phyloP scores from a whole-genome alignment of 92 coral and sea anemone species.

The Chrysogorgia sp. region DNA sequence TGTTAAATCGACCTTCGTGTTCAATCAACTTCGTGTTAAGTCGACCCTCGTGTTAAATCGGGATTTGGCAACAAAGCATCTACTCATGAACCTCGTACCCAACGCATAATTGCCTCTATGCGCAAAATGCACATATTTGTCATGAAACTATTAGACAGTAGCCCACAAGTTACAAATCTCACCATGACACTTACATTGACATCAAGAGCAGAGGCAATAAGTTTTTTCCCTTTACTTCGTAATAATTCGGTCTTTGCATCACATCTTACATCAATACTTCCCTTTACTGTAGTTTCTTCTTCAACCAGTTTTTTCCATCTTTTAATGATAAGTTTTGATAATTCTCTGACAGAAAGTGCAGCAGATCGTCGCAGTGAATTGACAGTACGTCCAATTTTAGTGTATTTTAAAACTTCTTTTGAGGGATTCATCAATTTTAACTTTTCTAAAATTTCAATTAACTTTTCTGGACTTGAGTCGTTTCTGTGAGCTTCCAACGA shows the following conservation, averaged over 20 bases:
- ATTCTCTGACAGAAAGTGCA: constrained; percentile 55
- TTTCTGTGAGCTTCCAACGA: constrained; percentile 59
- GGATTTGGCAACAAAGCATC: no score
- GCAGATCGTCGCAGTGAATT: constrained; percentile 60
- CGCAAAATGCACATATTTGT: background rate
- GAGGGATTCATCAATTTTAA: constrained; percentile 69
- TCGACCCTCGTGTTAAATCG: no score
- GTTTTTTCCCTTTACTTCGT: constrained; percentile 66
- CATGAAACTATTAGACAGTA: background rate
- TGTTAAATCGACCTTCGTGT: no score
- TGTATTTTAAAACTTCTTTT: constrained; percentile 64
- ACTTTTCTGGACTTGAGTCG: constrained; percentile 39
- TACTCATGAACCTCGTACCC: no score
- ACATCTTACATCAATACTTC: constrained; percentile 74
- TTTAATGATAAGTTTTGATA: constrained; percentile 68
- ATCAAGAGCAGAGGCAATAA: constrained; percentile 64
- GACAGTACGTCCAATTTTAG: constrained; percentile 76
- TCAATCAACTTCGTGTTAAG: no score
- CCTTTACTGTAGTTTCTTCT: constrained; percentile 59
- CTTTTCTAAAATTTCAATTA: constrained; percentile 56
- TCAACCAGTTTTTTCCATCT: constrained; percentile 71
- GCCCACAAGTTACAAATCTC: background rate
- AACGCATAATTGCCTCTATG: no score
- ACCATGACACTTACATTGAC: constrained; percentile 19
- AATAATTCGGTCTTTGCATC: constrained; percentile 71